Evolutionary conservation across 2,797 vertebrate species (phyloP).

Genomic region (Carapus acus): DNA sequence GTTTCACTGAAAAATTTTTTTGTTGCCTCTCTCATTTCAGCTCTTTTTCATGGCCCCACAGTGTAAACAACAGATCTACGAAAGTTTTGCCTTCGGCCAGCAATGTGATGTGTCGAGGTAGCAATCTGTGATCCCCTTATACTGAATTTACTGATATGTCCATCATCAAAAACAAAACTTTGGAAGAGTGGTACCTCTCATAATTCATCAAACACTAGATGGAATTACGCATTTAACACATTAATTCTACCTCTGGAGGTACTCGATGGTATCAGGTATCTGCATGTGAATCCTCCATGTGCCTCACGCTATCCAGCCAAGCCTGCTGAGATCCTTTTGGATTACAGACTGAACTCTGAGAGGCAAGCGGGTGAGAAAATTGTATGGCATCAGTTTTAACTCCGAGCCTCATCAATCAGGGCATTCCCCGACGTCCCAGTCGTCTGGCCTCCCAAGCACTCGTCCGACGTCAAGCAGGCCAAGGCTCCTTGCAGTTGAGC

Average conservation of each 20-base stretch:
- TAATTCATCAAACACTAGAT: slow-evolving; percentile 20
- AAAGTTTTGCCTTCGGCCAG: too few species aligned
- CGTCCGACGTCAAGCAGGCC: slow-evolving; percentile 23
- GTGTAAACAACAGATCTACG: too few species aligned
- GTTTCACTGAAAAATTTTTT: slow-evolving; percentile 39
- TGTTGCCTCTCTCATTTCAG: slow-evolving; percentile 33
- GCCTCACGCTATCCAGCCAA: slow-evolving; percentile 44
- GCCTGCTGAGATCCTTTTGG: slow-evolving; percentile 31
- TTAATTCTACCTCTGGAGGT: slow-evolving; percentile 26
- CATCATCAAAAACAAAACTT: too few species aligned
- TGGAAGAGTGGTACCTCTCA: slow-evolving; percentile 1
- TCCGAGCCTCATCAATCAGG: slow-evolving; percentile 62
- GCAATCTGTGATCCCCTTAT: background rate
- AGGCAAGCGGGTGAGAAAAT: slow-evolving; percentile 57
- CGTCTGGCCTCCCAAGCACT: slow-evolving; percentile 24
- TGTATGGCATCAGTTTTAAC: slow-evolving; percentile 50
- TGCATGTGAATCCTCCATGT: slow-evolving; percentile 44
- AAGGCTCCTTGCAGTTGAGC: slow-evolving; percentile 57
- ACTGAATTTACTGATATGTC: slow-evolving; percentile 4
- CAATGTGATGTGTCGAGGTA: background rate
- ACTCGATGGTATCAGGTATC: slow-evolving; percentile 37
- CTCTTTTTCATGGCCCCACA: too few species aligned
- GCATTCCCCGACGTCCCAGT: slow-evolving; percentile 54
- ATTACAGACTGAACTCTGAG: slow-evolving; percentile 1
- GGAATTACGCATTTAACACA: slow-evolving; percentile 20